phyloP scores from a whole-genome alignment of 2,888 invertebrate genomes.

The Cistogaster globosa region DNA sequence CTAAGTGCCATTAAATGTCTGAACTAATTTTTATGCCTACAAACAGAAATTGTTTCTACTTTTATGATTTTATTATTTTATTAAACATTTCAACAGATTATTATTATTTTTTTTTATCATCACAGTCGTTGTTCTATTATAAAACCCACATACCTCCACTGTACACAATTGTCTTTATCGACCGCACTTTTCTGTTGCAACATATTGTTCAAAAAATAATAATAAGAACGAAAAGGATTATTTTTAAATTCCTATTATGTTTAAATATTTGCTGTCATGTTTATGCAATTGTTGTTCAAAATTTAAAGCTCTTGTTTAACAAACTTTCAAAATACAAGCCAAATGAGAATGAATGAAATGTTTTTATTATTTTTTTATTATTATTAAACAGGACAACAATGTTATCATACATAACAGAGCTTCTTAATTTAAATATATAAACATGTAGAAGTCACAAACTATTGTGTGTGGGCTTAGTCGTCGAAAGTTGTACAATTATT shows the following conservation, averaged over 20 bases:
- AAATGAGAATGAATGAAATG: not conserved
- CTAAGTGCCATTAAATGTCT: no score
- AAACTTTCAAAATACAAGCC: constrained; percentile 27
- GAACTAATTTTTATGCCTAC: no score
- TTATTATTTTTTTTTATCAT: no score
- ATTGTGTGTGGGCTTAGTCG: not conserved
- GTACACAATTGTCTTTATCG: not conserved
- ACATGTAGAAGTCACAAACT: no score
- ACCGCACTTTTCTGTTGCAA: constrained; percentile 2
- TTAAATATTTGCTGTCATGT: constrained; percentile 37
- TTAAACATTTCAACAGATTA: no score
- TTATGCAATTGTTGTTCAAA: constrained; percentile 5
- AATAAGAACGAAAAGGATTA: not conserved
- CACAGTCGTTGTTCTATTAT: no score
- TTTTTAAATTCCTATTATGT: not conserved
- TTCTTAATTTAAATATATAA: constrained; percentile 19
- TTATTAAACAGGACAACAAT: constrained; percentile 38
- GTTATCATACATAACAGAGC: constrained; percentile 25
- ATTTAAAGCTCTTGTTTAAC: constrained; percentile 38
- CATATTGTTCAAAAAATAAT: not conserved
- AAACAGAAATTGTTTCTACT: no score
- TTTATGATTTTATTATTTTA: no score
- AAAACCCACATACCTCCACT: not conserved
- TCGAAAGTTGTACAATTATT: no score
- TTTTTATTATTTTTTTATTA: constrained; percentile 21